These are phyloP conservation scores for Tarsius wallacei DNA, from an alignment of 2,797 vertebrate species.

Conservation along the genomic window DNA sequence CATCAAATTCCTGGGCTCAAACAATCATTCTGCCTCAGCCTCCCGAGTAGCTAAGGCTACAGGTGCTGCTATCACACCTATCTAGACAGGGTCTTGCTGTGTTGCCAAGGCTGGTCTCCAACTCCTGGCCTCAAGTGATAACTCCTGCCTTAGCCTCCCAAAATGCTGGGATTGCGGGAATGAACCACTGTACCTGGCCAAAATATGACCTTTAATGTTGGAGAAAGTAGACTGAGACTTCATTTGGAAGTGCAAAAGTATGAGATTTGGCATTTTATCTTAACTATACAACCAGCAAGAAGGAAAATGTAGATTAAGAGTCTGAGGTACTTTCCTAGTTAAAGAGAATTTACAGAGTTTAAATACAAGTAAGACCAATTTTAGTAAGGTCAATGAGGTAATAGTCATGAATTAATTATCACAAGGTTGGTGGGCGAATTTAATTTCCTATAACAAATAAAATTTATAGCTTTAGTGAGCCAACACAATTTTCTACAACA, in stretches of 20 bases:
- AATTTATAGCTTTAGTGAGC: conserved; percentile 12
- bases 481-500: conserved; percentile 62
- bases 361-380: not conserved
- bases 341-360: conserved; percentile 26
- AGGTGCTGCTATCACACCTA: too few relatives aligned
- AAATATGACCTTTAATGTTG: not conserved
- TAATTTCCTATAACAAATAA: conserved; percentile 60
- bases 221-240: not conserved
- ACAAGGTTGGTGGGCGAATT: conserved; percentile 54
- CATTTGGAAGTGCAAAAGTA: not conserved
- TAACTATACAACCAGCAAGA: not conserved
- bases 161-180: too few relatives aligned
- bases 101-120: too few relatives aligned
- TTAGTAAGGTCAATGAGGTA: conserved; percentile 45
- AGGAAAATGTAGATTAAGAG: conserved; percentile 29
- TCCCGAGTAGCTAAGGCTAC: too few relatives aligned
- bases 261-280: conserved; percentile 8
- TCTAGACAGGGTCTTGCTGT: too few relatives aligned
- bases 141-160: too few relatives aligned
- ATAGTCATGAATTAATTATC: conserved; percentile 65
- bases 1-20: too few relatives aligned
- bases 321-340: not conserved
- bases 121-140: too few relatives aligned
- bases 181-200: too few relatives aligned
- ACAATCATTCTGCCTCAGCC: too few relatives aligned